These are phyloP conservation scores for Diabrotica balteata DNA, from an alignment of 2,888 invertebrate species.

Conservation along the genomic window DNA sequence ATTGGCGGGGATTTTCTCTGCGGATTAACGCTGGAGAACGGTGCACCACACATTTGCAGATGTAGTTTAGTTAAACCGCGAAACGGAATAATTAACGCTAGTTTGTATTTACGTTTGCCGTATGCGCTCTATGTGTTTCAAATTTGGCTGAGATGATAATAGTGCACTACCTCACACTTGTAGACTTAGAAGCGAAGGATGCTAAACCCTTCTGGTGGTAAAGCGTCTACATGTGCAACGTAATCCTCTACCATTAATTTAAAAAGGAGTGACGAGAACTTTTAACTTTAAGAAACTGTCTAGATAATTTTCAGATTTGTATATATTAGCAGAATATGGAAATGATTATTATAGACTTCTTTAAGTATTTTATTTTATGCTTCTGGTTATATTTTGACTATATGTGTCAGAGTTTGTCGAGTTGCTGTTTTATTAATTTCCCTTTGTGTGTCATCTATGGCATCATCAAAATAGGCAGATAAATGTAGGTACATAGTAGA, in stretches of 20 bases:
- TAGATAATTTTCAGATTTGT: background rate
- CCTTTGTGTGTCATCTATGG: too few relatives aligned
- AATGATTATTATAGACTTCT: too few relatives aligned
- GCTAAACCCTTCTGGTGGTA: background rate
- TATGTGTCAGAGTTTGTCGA: too few relatives aligned
- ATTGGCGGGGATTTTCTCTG: conserved; percentile 42
- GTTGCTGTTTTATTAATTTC: too few relatives aligned
- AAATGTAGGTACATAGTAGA: too few relatives aligned
- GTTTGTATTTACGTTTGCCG: conserved; percentile 46
- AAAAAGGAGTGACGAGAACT: too few relatives aligned
- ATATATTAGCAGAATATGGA: too few relatives aligned
- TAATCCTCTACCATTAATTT: too few relatives aligned
- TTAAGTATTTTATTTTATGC: too few relatives aligned
- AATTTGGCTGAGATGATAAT: conserved; percentile 31
- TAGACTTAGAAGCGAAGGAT: background rate
- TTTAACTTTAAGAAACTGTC: background rate
- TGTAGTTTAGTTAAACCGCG: conserved; percentile 48
- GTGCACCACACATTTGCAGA: conserved; percentile 48
- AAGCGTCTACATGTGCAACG: background rate
- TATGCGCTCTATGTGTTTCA: conserved; percentile 35
- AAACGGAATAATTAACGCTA: conserved; percentile 50
- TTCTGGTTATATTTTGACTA: too few relatives aligned
- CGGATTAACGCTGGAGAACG: conserved; percentile 46
- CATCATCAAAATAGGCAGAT: too few relatives aligned
- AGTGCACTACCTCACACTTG: conserved; percentile 24